Evolutionary conservation across 2,888 invertebrate genomes (phyloP), one percentile per base, ranked within the genome.

Genomic region (Tineola bisselliella): DNA sequence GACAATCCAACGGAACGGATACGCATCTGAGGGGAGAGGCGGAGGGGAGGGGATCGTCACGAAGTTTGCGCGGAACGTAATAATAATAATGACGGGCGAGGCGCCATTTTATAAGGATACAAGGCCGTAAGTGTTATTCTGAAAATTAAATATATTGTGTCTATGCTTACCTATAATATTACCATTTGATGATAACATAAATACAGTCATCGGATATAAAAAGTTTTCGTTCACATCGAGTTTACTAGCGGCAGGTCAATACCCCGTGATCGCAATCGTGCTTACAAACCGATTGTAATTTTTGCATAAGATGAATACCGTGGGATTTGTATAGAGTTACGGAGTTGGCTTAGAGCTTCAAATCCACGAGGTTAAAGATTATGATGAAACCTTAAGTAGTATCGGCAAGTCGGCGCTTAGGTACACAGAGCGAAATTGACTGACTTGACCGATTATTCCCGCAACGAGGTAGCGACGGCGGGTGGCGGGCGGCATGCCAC

Each of bases 31-130:
- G 84, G 81, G 78, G 81, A 70, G 75, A 65, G 68, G 67, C 67
- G 66, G 74, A 68, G 75, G 75, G 81, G 76, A 80, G 74, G 76
- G 83, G 83, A 84, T 81, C 84, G 84, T 82, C 84, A 84, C 81
- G 86, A 86, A 86, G 84, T 84, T 84, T 77, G 83, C 84, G 84
- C 77, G 83, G 81, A 81, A 80, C 80, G 82, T 81, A 84, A 81
- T 84, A 84, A 84, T 80, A 81, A 78, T 76, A 75, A 76, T 77
- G 70, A 68, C 70, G 77, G 78, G 79, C 77, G 79, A 80, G 82
- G 84, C 84, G 84, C 86, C 84, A 84, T 84, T 84, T 84, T 84
- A 84, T 83, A 84, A 84, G 83, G 84, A 84, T 83, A 80, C 83
- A 83, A 83, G 83, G 82, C 81, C 78, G 76, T 77, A 76, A 80